Percentiles rank a stretch among this genome's conserved stretches.
phyloP scores from a whole-genome alignment of 1,140 invertebrate genomes.

The Magallana ariakensis region DNA sequence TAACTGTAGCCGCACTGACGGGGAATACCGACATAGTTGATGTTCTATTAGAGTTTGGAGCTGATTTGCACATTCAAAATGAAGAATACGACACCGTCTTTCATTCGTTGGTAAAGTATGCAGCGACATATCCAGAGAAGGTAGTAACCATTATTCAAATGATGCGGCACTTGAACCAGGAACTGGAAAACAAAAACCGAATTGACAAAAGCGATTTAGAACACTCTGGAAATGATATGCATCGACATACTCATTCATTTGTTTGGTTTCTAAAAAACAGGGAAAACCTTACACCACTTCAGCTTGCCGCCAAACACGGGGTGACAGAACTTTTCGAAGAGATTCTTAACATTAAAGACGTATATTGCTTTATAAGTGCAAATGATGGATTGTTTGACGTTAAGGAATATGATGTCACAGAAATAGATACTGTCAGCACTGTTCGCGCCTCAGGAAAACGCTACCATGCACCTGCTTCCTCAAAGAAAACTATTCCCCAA shows the following conservation, averaged over 20 bases:
- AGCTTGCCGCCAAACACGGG: conserved; percentile 64
- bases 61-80: conserved; percentile 57
- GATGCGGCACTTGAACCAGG: conserved; percentile 53
- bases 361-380: conserved; percentile 61
- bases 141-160: conserved; percentile 55
- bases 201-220: conserved; percentile 14
- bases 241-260: not conserved
- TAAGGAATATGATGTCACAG: conserved; percentile 65
- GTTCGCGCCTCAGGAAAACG: not conserved
- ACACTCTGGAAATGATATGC: not conserved
- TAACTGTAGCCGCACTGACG: conserved; percentile 66
- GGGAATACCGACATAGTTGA: conserved; percentile 61
- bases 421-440: conserved; percentile 55
- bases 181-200: not conserved
- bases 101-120: conserved; percentile 66
- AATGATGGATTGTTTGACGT: conserved; percentile 66
- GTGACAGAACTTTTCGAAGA: conserved; percentile 59
- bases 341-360: conserved; percentile 65
- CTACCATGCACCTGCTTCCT: not conserved
- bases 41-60: conserved; percentile 57
- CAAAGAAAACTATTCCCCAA: conserved; percentile 28
- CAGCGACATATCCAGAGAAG: conserved; percentile 66
- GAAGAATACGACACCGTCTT: conserved; percentile 63
- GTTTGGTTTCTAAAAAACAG: conserved; percentile 68
- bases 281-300: conserved; percentile 59